A percentile compares a stretch with the other conserved stretches of the same genome.
Evolutionary conservation across 2,113 vertebrate species (phyloP).

Genomic region (Halcyon senegalensis): DNA sequence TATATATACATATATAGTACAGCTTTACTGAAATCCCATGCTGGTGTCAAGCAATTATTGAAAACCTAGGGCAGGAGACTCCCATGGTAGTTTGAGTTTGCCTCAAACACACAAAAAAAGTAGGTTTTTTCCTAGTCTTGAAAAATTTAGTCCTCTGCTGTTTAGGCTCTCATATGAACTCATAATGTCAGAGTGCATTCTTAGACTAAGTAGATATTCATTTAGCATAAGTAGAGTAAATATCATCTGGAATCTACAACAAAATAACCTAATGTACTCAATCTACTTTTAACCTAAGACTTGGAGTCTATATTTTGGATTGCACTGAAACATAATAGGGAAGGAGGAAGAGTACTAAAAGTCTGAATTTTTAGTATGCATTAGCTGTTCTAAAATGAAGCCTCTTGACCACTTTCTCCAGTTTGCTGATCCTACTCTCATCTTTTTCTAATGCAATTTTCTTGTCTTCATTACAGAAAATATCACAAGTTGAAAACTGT

Average conservation of each 20-base stretch:
- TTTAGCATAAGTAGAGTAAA: neutral
- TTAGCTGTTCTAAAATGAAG: neutral
- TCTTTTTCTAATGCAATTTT: neutral
- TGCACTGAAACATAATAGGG: neutral
- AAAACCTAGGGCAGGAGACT: neutral
- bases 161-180: neutral
- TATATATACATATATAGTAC: neutral
- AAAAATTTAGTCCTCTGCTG: neutral
- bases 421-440: neutral
- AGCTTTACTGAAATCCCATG: neutral
- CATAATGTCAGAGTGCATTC: neutral
- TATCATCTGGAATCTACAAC: neutral
- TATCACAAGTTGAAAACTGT: neutral
- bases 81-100: neutral
- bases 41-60: neutral
- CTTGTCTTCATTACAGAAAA: neutral
- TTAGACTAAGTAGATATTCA: neutral
- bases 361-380: neutral
- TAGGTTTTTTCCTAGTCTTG: neutral
- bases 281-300: neutral
- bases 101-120: neutral
- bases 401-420: neutral
- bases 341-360: neutral
- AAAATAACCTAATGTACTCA: neutral
- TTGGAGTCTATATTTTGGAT: neutral